A percentile compares a stretch with the other conserved stretches of the same genome.
phyloP scores from a whole-genome alignment of 1,140 invertebrate genomes.

The Heterodera schachtii region DNA sequence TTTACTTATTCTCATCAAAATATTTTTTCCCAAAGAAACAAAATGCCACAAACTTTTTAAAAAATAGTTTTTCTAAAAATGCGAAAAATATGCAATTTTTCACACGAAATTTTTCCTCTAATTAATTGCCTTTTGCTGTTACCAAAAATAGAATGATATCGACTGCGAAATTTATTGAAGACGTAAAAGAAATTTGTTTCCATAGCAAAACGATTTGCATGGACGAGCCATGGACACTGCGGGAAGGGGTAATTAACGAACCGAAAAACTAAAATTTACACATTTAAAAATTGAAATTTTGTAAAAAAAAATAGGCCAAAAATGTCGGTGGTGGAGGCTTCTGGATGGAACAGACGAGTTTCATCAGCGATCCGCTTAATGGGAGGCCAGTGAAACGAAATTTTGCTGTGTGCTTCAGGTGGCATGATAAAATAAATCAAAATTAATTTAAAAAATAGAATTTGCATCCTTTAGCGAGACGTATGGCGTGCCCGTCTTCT shows the following conservation, averaged over 20 bases:
- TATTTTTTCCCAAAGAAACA: too few species aligned
- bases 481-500: constrained; percentile 45
- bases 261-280: too few species aligned
- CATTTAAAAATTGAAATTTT: not conserved
- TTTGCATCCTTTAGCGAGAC: constrained; percentile 23
- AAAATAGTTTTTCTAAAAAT: too few species aligned
- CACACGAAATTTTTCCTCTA: too few species aligned
- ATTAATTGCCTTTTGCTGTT: too few species aligned
- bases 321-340: not conserved
- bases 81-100: too few species aligned
- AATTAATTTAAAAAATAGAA: not conserved
- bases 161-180: constrained; percentile 24
- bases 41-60: too few species aligned
- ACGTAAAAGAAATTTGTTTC: constrained; percentile 25
- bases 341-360: constrained; percentile 2
- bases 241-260: constrained; percentile 25
- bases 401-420: not conserved
- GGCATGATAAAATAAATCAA: not conserved
- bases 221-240: constrained; percentile 23
- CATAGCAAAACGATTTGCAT: constrained; percentile 3
- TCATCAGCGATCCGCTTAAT: not conserved
- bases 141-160: constrained; percentile 27
- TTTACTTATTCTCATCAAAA: too few species aligned
- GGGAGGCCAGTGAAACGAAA: not conserved
- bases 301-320: not conserved